Percentiles rank a stretch among this genome's conserved stretches.
Evolutionary conservation across 2,113 vertebrate genomes (phyloP).

Genomic region (Cololabis saira): DNA sequence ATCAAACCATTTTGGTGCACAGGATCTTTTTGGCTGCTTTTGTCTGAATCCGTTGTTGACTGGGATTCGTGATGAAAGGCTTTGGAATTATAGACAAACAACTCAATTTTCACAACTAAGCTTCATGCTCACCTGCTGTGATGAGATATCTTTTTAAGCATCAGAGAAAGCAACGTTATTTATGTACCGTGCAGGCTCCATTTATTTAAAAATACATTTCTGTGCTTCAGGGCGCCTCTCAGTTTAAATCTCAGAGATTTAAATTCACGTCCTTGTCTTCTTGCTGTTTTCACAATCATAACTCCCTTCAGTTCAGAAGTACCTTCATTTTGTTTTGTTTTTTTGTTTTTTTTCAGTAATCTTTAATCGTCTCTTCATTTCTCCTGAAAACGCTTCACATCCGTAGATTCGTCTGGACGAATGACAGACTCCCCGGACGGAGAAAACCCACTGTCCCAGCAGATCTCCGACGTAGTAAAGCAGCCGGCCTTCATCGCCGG

Average conservation of each 20-base stretch:
- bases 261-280: no score
- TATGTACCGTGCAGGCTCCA: slow-evolving; percentile 5
- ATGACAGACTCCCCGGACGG: slow-evolving; percentile 82
- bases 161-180: slow-evolving; percentile 24
- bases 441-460: slow-evolving; percentile 93
- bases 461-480: slow-evolving; percentile 97
- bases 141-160: slow-evolving; percentile 41
- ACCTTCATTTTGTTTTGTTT: neutral
- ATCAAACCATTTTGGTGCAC: slow-evolving; percentile 10
- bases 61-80: slow-evolving; percentile 51
- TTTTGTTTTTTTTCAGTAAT: neutral
- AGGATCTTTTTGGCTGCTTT: slow-evolving; percentile 29
- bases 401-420: slow-evolving; percentile 89
- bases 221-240: slow-evolving; percentile 21
- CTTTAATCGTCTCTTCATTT: slow-evolving; percentile 10
- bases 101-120: slow-evolving; percentile 28
- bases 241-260: slow-evolving; percentile 11
- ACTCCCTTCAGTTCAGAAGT: slow-evolving; percentile 6
- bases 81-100: slow-evolving; percentile 55
- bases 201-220: slow-evolving; percentile 20
- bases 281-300: slow-evolving; percentile 1
- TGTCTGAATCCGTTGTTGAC: slow-evolving; percentile 55
- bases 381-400: neutral
- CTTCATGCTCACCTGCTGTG: slow-evolving; percentile 34
- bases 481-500: slow-evolving; percentile 98